A percentile compares a stretch with the other conserved stretches of the same genome.
These are phyloP conservation scores for Dicaeum eximium DNA, from an alignment of 2,113 vertebrate species.

Conservation along the genomic window DNA sequence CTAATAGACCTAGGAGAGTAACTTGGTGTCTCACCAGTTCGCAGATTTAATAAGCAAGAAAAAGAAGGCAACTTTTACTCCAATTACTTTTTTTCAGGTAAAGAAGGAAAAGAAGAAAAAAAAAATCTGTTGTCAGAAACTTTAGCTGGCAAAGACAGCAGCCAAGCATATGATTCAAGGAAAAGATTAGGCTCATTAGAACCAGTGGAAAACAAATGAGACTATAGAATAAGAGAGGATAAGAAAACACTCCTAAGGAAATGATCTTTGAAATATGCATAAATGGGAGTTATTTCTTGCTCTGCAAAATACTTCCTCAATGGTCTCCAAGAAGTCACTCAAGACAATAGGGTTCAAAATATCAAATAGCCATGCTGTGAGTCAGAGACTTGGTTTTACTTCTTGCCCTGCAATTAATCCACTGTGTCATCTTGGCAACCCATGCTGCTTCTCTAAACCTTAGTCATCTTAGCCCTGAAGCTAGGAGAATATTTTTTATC, in stretches of 20 bases:
- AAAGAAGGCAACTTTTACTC: not conserved
- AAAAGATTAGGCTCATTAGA: not conserved
- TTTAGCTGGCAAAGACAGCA: not conserved
- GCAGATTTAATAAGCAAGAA: not conserved
- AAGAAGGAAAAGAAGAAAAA: not conserved
- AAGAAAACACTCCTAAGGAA: constrained; percentile 30
- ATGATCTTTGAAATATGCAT: not conserved
- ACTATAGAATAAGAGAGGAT: not conserved
- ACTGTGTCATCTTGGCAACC: not conserved
- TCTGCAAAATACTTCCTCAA: constrained; percentile 42
- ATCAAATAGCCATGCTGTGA: not conserved
- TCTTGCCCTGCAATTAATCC: not conserved
- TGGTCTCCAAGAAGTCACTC: constrained; percentile 20
- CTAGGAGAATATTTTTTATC: not conserved
- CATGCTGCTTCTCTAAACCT: not conserved
- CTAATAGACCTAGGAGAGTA: not conserved
- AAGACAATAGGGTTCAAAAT: constrained; percentile 25
- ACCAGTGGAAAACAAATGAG: not conserved
- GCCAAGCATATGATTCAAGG: not conserved
- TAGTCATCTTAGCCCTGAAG: not conserved
- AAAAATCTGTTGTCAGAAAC: not conserved
- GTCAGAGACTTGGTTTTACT: not conserved
- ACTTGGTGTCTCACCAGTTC: not conserved
- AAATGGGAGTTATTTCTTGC: constrained; percentile 22
- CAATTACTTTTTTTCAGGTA: not conserved